Evolutionary conservation across 1,140 invertebrate genomes (phyloP).

Genomic region (Wasmannia auropunctata): DNA sequence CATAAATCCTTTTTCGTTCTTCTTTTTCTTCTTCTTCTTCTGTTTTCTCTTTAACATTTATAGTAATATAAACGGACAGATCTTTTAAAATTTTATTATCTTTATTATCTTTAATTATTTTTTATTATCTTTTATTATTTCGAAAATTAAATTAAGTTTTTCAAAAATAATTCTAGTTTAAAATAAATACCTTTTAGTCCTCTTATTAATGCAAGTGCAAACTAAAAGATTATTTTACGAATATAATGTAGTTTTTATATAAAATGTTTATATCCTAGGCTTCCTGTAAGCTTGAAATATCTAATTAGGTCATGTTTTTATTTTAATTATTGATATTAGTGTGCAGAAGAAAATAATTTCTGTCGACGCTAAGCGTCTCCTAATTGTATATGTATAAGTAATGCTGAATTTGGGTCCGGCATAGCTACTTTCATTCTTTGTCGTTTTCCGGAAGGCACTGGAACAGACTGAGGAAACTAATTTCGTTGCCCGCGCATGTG

Average conservation of each 20-base stretch:
- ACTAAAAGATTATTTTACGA: neutral
- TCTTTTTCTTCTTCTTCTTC: neutral
- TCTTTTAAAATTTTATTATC: neutral
- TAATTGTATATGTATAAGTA: conserved; percentile 53
- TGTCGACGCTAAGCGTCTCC: conserved; percentile 8
- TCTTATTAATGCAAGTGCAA: neutral
- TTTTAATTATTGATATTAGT: neutral
- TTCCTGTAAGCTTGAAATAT: neutral
- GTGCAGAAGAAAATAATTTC: neutral
- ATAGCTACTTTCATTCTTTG: conserved; percentile 51
- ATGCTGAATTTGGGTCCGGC: conserved; percentile 59
- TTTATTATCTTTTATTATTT: neutral
- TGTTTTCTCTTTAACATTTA: neutral
- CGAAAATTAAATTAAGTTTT: neutral
- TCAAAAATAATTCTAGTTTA: neutral
- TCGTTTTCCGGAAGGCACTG: neutral
- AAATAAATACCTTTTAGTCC: too few relatives aligned
- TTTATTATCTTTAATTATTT: too few relatives aligned
- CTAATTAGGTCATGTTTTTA: neutral
- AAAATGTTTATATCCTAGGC: neutral
- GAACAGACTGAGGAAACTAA: conserved; percentile 58
- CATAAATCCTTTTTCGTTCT: neutral
- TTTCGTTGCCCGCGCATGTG: conserved; percentile 30
- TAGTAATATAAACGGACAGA: neutral
- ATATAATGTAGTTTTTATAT: neutral